Conservation (phyloP, 1,140 invertebrate species). For the Drosophila seguyi region DNA sequence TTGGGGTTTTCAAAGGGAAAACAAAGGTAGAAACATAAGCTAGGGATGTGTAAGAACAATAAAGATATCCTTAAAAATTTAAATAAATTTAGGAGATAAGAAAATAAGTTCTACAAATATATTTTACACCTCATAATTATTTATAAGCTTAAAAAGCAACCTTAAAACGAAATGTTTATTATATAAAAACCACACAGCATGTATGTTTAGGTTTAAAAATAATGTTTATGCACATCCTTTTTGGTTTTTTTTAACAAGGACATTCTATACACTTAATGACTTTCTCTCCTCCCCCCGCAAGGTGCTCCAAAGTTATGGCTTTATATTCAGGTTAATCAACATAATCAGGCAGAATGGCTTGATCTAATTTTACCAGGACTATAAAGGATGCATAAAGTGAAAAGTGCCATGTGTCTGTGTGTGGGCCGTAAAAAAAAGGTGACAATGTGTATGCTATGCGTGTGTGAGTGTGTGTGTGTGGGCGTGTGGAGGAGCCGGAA, state of each 20-base stretch:
- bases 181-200: background rate
- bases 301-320: constrained; percentile 10
- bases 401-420: constrained; percentile 13
- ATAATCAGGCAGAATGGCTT: constrained; percentile 35
- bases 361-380: constrained; percentile 38
- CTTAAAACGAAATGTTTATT: background rate
- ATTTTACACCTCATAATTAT: background rate
- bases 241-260: background rate
- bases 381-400: constrained; percentile 25
- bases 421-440: constrained; percentile 28
- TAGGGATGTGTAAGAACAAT: background rate
- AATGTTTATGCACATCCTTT: background rate
- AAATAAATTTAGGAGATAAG: background rate
- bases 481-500: constrained; percentile 11
- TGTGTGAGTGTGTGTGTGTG: background rate
- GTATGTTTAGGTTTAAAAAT: constrained; percentile 9
- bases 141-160: background rate
- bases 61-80: background rate
- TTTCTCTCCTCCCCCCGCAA: background rate
- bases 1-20: background rate
- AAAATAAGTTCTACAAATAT: no score
- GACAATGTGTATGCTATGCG: constrained; percentile 29
- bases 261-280: background rate
- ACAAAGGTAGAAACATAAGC: background rate
- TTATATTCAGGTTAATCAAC: constrained; percentile 26